Evolutionary conservation across 92 coral and sea anemone genomes (phyloP).

Genomic region (Montipora capitata): DNA sequence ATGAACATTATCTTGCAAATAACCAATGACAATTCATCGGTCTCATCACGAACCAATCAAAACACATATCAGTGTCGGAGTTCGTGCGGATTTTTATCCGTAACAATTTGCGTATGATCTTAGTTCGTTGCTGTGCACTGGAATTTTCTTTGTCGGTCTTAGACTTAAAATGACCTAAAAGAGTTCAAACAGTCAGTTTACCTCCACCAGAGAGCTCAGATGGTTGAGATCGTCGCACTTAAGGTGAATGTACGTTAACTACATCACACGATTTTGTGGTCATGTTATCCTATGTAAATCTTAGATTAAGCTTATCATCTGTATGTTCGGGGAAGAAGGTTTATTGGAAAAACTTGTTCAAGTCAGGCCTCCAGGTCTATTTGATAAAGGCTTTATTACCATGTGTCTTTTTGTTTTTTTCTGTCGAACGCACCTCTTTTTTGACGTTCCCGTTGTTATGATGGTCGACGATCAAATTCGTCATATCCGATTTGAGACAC

Average conservation of each 20-base stretch:
- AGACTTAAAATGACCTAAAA: too few relatives aligned
- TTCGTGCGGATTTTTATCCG: constrained; percentile 2
- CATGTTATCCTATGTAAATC: background rate
- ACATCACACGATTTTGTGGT: background rate
- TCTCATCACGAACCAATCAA: constrained; percentile 68
- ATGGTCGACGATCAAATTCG: constrained; percentile 33
- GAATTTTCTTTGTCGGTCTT: constrained; percentile 19
- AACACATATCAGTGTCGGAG: constrained; percentile 45
- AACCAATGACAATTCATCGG: constrained; percentile 63
- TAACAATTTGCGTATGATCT: background rate
- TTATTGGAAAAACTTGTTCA: too few relatives aligned
- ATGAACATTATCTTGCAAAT: constrained; percentile 51
- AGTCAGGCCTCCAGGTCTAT: background rate
- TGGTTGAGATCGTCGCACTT: background rate
- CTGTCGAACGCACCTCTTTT: background rate
- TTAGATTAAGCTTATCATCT: too few relatives aligned
- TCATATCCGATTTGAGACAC: constrained; percentile 8
- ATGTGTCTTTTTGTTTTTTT: background rate
- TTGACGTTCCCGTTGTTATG: background rate
- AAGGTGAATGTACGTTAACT: constrained; percentile 23
- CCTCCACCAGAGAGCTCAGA: background rate
- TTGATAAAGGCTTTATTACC: background rate
- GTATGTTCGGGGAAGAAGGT: background rate
- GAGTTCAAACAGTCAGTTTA: background rate
- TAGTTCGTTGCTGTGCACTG: background rate